These are phyloP conservation scores for Perca flavescens DNA, from an alignment of 2,113 vertebrate genomes.

Conservation along the genomic window DNA sequence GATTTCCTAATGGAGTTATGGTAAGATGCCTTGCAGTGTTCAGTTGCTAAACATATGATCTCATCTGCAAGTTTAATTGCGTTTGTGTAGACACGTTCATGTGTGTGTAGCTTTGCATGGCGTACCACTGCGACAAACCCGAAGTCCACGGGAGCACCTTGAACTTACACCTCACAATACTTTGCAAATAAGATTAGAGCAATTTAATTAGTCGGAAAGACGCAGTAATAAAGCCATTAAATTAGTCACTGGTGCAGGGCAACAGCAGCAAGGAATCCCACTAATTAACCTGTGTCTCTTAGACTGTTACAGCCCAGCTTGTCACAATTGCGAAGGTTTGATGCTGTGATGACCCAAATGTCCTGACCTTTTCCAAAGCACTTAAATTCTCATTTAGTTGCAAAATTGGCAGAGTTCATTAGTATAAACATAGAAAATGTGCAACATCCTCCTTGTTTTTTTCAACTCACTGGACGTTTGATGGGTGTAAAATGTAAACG, in stretches of 20 bases:
- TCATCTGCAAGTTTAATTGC: slow-evolving; percentile 28
- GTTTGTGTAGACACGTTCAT: background rate
- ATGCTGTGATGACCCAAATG: slow-evolving; percentile 57
- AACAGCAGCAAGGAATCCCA: slow-evolving; percentile 70
- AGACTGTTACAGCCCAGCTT: slow-evolving; percentile 61
- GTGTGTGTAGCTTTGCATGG: slow-evolving; percentile 16
- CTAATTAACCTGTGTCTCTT: slow-evolving; percentile 81
- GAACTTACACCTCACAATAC: slow-evolving; percentile 74
- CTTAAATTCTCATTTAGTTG: slow-evolving; percentile 68
- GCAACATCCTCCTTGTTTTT: background rate
- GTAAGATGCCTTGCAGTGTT: slow-evolving; percentile 2
- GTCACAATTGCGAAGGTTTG: slow-evolving; percentile 57
- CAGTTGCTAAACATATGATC: background rate
- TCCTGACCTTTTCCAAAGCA: slow-evolving; percentile 71
- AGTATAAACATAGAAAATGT: slow-evolving; percentile 38
- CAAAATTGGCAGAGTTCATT: slow-evolving; percentile 62
- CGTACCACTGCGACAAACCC: slow-evolving; percentile 20
- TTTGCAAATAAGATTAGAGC: slow-evolving; percentile 82
- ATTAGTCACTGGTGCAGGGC: slow-evolving; percentile 75
- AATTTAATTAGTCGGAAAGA: slow-evolving; percentile 82
- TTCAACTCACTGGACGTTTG: background rate
- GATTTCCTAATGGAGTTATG: background rate
- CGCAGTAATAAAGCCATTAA: slow-evolving; percentile 81
- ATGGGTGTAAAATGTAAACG: slow-evolving; percentile 16
- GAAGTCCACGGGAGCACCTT: slow-evolving; percentile 66